Percentiles rank a stretch among this genome's conserved stretches.
Evolutionary conservation across 1,140 invertebrate genomes (phyloP).

Genomic region (Drosophila teissieri): DNA sequence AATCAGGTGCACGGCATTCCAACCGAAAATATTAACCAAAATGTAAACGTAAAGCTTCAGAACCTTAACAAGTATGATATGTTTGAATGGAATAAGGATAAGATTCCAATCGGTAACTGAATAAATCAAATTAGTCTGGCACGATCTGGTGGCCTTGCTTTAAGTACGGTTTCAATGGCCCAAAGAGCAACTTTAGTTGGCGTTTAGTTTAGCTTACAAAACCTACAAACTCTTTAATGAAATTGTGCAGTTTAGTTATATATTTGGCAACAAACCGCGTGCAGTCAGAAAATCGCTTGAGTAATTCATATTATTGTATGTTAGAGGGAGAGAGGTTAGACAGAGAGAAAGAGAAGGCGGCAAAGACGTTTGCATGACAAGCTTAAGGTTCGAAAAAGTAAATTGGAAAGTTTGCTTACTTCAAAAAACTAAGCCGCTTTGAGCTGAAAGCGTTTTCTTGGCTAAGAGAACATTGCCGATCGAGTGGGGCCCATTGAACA

Average conservation of each 20-base stretch:
- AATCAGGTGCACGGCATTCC: conserved; percentile 73
- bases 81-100: conserved; percentile 16
- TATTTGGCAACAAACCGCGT: conserved; percentile 71
- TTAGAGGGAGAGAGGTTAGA: conserved; percentile 47
- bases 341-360: conserved; percentile 59
- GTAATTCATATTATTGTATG: conserved; percentile 59
- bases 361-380: conserved; percentile 75
- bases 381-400: conserved; percentile 73
- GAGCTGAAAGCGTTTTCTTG: conserved; percentile 58
- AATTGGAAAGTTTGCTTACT: conserved; percentile 75
- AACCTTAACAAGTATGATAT: conserved; percentile 27
- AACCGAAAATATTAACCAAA: conserved; percentile 44
- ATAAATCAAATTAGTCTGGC: conserved; percentile 41
- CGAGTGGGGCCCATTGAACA: conserved; percentile 22
- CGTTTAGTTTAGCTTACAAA: conserved; percentile 56
- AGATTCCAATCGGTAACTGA: conserved; percentile 33
- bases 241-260: conserved; percentile 75
- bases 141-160: conserved; percentile 43
- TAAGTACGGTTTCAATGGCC: conserved; percentile 73
- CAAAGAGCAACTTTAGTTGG: conserved; percentile 83
- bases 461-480: conserved; percentile 53
- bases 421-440: conserved; percentile 74
- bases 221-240: conserved; percentile 75
- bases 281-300: conserved; percentile 71
- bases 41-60: conserved; percentile 16